A percentile compares a stretch with the other conserved stretches of the same genome.
Conservation (phyloP, 2,797 vertebrate species). For the Danionella dracula region DNA sequence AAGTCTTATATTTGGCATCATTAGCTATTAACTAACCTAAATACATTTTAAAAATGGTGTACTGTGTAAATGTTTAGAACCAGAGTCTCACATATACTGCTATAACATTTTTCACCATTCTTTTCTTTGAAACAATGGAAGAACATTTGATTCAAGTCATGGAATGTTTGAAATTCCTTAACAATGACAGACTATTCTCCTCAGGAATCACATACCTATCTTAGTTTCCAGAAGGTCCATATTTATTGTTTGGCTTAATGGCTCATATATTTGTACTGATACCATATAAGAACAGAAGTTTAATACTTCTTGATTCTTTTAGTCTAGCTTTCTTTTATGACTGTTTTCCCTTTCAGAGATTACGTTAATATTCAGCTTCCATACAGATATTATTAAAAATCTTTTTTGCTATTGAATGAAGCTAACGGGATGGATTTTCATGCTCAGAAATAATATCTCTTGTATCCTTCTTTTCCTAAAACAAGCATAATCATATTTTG, state of each 20-base stretch:
- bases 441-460: neutral
- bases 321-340: too few relatives aligned
- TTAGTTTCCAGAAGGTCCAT: neutral
- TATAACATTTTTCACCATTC: too few relatives aligned
- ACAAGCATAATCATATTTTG: neutral
- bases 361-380: too few relatives aligned
- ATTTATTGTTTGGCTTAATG: neutral
- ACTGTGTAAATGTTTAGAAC: too few relatives aligned
- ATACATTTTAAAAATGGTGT: too few relatives aligned
- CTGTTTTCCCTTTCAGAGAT: too few relatives aligned
- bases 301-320: too few relatives aligned
- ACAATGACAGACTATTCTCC: conserved; percentile 12
- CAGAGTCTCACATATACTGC: too few relatives aligned
- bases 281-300: too few relatives aligned
- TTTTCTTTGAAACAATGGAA: conserved; percentile 18
- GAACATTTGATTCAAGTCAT: conserved; percentile 36
- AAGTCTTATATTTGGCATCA: too few relatives aligned
- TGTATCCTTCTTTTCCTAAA: neutral
- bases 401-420: neutral
- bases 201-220: conserved; percentile 6
- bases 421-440: neutral
- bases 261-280: too few relatives aligned
- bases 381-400: neutral
- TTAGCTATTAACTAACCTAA: too few relatives aligned
- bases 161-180: conserved; percentile 23